These are phyloP conservation scores for Drosophila prolongata DNA, from an alignment of 2,888 invertebrate genomes.

Conservation along the genomic window DNA sequence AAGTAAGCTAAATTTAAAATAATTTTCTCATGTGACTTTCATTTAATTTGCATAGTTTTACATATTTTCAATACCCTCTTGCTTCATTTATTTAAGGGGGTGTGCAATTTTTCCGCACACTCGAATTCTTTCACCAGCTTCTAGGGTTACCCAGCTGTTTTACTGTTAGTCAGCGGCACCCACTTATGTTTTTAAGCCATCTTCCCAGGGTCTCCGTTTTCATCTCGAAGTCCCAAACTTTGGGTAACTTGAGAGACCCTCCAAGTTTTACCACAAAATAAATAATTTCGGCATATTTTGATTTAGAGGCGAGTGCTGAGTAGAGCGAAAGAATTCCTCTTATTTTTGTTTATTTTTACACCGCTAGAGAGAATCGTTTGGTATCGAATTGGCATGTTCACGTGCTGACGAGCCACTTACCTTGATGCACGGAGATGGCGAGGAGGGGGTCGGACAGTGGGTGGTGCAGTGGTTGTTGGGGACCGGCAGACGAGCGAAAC, in stretches of 20 bases:
- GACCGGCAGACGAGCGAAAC: conserved; percentile 32
- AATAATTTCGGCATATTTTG: conserved; percentile 23
- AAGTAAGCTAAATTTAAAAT: too few relatives aligned
- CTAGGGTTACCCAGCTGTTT: conserved; percentile 53
- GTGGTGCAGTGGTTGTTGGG: conserved; percentile 14
- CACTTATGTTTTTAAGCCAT: conserved; percentile 9
- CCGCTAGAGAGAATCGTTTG: neutral
- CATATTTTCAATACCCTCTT: neutral
- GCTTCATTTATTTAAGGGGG: too few relatives aligned
- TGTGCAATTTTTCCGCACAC: conserved; percentile 16
- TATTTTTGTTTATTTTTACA: conserved; percentile 21
- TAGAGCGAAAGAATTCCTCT: conserved; percentile 10
- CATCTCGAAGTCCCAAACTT: conserved; percentile 11
- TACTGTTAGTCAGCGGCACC: conserved; percentile 48
- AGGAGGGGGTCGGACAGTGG: conserved; percentile 1
- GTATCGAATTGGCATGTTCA: conserved; percentile 15
- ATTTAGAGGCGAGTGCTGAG: conserved; percentile 14
- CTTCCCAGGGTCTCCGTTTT: conserved; percentile 42
- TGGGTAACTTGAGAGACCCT: conserved; percentile 32
- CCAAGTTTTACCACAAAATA: conserved; percentile 20
- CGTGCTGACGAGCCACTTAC: conserved; percentile 36
- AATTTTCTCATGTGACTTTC: too few relatives aligned
- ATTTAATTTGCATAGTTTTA: neutral
- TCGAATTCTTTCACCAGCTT: conserved; percentile 19
- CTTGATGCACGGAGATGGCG: conserved; percentile 1